Evolutionary conservation across 2,113 vertebrate genomes (phyloP).

Genomic region (Paradisaea rubra): DNA sequence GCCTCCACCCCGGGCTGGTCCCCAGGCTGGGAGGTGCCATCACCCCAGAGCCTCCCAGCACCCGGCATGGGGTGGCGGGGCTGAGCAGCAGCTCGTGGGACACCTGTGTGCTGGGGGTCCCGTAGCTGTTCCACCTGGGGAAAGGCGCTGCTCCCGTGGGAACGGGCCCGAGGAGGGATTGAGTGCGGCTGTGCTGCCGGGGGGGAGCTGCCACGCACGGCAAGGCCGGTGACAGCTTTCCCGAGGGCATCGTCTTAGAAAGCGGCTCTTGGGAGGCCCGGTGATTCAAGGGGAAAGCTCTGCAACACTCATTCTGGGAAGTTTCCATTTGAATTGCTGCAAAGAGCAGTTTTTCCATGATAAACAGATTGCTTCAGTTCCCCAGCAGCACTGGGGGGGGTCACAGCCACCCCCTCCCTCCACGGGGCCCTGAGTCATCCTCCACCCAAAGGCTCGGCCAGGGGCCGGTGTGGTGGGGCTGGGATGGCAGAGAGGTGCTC

Average conservation of each 20-base stretch:
- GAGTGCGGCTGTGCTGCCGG: accelerated
- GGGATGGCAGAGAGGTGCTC: neutral
- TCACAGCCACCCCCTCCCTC: neutral
- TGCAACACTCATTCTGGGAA: conserved; percentile 53
- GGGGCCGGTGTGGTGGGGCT: neutral
- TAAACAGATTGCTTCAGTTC: conserved; percentile 56
- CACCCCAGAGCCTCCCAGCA: neutral
- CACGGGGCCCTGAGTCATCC: conserved; percentile 35
- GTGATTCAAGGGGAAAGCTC: conserved; percentile 62
- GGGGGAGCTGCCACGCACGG: neutral
- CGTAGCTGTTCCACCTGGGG: accelerated
- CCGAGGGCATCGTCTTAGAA: conserved; percentile 6
- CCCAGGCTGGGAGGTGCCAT: neutral
- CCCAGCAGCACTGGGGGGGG: conserved; percentile 9
- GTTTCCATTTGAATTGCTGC: conserved; percentile 58
- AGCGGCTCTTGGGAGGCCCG: neutral
- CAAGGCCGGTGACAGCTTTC: neutral
- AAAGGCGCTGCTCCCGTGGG: neutral
- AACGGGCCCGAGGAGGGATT: accelerated
- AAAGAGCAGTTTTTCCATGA: conserved; percentile 60
- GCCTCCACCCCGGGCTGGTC: accelerated
- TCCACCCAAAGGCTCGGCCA: neutral
- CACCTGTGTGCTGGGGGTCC: accelerated
- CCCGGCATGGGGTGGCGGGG: accelerated
- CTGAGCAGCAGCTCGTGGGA: neutral